Conservation (phyloP, 1,140 invertebrate genomes). For the Sogatella furcifera region DNA sequence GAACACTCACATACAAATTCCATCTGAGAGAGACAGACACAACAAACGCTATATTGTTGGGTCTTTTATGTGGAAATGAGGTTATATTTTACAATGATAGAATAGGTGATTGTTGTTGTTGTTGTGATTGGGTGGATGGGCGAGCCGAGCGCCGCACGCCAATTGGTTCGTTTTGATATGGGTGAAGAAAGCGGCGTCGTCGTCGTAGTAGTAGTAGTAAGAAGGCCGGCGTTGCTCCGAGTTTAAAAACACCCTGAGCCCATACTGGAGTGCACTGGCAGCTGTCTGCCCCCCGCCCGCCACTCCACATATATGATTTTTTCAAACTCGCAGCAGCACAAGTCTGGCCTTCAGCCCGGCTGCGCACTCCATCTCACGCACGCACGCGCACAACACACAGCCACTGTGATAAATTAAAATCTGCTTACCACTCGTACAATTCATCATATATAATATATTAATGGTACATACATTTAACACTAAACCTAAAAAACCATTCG, state of each 20-base stretch:
- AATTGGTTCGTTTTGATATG: too few species aligned
- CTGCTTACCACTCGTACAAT: constrained; percentile 13
- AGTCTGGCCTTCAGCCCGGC: too few species aligned
- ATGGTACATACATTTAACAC: constrained; percentile 22
- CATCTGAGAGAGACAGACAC: constrained; percentile 14
- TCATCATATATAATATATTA: constrained; percentile 10
- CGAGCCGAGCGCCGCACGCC: too few species aligned
- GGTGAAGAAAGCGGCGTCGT: too few species aligned
- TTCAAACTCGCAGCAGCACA: constrained; percentile 5
- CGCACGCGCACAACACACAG: too few species aligned
- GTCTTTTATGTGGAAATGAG: constrained; percentile 2
- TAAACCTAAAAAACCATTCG: constrained; percentile 21
- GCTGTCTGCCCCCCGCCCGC: neutral
- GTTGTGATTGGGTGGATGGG: too few species aligned
- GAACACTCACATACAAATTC: constrained; percentile 16
- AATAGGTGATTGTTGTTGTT: neutral
- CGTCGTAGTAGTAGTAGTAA: too few species aligned
- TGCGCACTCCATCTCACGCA: too few species aligned
- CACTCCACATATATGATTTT: constrained; percentile 11
- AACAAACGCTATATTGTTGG: constrained; percentile 1
- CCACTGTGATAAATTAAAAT: neutral
- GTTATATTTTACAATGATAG: constrained; percentile 14
- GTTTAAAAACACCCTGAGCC: constrained; percentile 16
- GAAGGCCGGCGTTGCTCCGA: neutral
- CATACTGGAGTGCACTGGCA: neutral